Evolutionary conservation across 2,113 vertebrate genomes (phyloP).

Genomic region (Haliaeetus leucogaster): DNA sequence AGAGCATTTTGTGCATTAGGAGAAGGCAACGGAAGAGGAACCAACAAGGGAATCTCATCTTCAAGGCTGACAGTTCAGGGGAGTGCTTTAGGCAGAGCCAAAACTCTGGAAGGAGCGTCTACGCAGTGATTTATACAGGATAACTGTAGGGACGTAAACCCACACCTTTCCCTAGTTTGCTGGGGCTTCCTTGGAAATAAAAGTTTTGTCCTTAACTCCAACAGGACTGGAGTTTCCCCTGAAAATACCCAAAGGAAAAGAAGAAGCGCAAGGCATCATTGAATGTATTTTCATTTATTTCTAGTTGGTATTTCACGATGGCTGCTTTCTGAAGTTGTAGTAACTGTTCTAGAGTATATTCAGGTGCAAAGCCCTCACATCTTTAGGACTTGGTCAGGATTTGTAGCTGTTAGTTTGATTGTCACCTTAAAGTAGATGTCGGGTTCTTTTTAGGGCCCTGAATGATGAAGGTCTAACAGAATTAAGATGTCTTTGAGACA

Average conservation of each 20-base stretch:
- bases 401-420: background rate
- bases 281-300: background rate
- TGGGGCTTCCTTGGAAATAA: background rate
- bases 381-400: background rate
- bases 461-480: background rate
- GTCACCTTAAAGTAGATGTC: background rate
- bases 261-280: background rate
- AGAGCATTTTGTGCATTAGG: background rate
- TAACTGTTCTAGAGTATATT: background rate
- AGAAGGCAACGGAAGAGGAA: background rate
- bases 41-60: background rate
- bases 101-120: background rate
- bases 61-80: background rate
- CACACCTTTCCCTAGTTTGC: background rate
- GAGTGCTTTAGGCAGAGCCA: background rate
- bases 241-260: background rate
- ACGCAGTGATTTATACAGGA: background rate
- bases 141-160: background rate
- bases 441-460: background rate
- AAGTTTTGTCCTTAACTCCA: background rate
- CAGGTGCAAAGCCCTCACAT: accelerated
- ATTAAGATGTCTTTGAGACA: background rate
- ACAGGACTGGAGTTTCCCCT: background rate
- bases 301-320: background rate
- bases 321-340: background rate